Percentiles rank a stretch among this genome's conserved stretches.
These are phyloP conservation scores for Podilymbus podiceps DNA, from an alignment of 2,113 vertebrate species.

Conservation along the genomic window DNA sequence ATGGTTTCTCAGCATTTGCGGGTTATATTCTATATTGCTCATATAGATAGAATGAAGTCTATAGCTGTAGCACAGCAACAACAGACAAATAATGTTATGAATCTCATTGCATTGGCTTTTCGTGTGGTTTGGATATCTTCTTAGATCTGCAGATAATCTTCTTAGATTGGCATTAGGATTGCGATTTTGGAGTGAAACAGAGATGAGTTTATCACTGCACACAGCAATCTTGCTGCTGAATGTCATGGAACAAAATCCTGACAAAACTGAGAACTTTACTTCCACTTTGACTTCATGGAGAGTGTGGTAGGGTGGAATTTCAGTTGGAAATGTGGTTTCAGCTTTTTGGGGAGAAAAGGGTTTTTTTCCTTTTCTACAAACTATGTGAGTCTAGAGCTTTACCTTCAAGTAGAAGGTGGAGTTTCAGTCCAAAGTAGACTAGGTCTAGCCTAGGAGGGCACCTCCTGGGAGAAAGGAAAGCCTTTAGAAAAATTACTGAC, in stretches of 20 bases:
- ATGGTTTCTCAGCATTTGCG: accelerated
- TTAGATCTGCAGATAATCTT: not conserved
- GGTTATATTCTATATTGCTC: accelerated
- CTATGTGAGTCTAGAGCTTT: not conserved
- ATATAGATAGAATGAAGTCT: not conserved
- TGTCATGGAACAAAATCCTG: not conserved
- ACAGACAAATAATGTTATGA: not conserved
- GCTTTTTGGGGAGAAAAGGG: not conserved
- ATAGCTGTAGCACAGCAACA: not conserved
- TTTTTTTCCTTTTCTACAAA: not conserved
- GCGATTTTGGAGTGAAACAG: not conserved
- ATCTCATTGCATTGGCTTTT: not conserved
- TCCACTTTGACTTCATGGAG: not conserved
- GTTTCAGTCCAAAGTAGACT: not conserved
- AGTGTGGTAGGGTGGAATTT: not conserved
- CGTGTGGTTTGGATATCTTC: not conserved
- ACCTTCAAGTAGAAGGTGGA: not conserved
- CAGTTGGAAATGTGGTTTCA: not conserved
- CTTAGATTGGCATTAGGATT: not conserved
- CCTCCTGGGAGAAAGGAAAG: not conserved
- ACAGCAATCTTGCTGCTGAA: not conserved
- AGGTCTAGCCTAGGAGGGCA: not conserved
- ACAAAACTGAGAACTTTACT: not conserved
- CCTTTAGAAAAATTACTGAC: not conserved
- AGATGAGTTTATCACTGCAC: not conserved